Evolutionary conservation across 2,888 invertebrate genomes (phyloP).

Genomic region (Syrphus vitripennis): DNA sequence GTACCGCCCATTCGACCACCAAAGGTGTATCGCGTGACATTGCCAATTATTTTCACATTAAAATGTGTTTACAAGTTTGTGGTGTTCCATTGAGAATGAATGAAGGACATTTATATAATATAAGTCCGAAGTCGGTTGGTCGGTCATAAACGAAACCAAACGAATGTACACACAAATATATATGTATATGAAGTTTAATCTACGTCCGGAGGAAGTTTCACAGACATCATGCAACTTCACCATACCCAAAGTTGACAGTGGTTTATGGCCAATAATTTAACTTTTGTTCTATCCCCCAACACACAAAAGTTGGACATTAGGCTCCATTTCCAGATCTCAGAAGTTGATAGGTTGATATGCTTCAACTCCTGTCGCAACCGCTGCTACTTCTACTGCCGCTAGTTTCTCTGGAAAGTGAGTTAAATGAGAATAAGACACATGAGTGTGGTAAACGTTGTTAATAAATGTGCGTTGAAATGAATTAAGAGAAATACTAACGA

Average conservation of each 20-base stretch:
- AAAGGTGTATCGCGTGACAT: constrained; percentile 60
- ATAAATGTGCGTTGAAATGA: constrained; percentile 63
- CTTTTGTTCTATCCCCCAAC: constrained; percentile 41
- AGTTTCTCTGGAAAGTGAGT: constrained; percentile 24
- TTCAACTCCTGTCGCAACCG: not conserved
- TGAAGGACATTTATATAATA: constrained; percentile 2
- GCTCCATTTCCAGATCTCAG: constrained; percentile 30
- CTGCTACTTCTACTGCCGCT: not conserved
- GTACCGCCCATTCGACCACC: not conserved
- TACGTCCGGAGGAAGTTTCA: constrained; percentile 47
- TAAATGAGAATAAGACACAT: constrained; percentile 29
- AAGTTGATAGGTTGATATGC: constrained; percentile 52
- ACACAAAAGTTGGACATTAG: constrained; percentile 35
- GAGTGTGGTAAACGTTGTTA: constrained; percentile 56
- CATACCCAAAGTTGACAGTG: constrained; percentile 63
- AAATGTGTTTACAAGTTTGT: constrained; percentile 59
- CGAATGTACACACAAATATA: not conserved
- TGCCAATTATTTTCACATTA: constrained; percentile 68
- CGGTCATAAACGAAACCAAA: constrained; percentile 15
- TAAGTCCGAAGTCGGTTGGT: not conserved
- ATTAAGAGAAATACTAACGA: constrained; percentile 44
- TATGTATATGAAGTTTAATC: constrained; percentile 11
- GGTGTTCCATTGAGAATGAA: constrained; percentile 15
- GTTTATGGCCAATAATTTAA: constrained; percentile 65
- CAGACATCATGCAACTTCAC: constrained; percentile 56